Evolutionary conservation across 2,888 invertebrate species (phyloP).

Genomic region (Linnaemya tessellans): DNA sequence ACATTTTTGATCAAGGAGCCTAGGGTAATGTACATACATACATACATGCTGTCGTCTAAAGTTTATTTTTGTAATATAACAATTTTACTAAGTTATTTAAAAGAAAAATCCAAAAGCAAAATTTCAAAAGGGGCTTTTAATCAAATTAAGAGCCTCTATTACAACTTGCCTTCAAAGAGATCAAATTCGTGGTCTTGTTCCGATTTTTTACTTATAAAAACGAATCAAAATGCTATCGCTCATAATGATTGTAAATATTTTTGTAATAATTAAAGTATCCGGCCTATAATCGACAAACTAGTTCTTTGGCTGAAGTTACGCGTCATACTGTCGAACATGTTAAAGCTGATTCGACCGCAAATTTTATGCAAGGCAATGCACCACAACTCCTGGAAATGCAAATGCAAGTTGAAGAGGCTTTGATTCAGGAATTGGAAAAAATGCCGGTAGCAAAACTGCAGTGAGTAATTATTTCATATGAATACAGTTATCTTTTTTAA

Average conservation of each 20-base stretch:
- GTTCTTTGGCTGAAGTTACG: conserved; percentile 29
- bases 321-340: conserved; percentile 46
- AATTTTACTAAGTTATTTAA: too few relatives aligned
- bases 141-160: not conserved
- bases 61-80: too few relatives aligned
- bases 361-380: conserved; percentile 83
- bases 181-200: too few relatives aligned
- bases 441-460: conserved; percentile 92
- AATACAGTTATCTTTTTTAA: not conserved
- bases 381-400: conserved; percentile 83
- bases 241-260: not conserved
- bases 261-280: not conserved
- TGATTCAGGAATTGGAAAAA: conserved; percentile 91
- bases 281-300: conserved; percentile 39
- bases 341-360: conserved; percentile 69
- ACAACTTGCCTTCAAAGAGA: not conserved
- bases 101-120: not conserved
- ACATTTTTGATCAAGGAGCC: conserved; percentile 91
- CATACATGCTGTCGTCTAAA: too few relatives aligned
- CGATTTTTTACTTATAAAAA: not conserved
- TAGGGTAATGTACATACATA: not conserved
- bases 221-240: too few relatives aligned
- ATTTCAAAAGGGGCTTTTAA: not conserved
- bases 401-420: conserved; percentile 86
- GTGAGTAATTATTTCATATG: conserved; percentile 83